Evolutionary conservation across 2,888 invertebrate genomes (phyloP).

Genomic region (Drosophila imparisetae): DNA sequence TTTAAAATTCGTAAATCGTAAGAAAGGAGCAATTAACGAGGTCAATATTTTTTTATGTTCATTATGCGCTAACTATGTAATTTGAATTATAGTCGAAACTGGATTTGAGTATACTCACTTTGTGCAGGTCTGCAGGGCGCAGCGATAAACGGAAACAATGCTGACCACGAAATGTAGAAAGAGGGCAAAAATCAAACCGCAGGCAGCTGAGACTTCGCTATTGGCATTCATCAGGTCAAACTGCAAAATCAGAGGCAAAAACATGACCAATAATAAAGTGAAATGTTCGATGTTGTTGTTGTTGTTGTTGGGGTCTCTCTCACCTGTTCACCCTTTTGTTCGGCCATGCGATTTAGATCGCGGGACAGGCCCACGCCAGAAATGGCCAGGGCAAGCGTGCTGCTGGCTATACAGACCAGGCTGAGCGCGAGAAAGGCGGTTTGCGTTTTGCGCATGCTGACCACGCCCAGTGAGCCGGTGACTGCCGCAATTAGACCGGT

Average conservation of each 20-base stretch:
- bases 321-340: slow-evolving; percentile 69
- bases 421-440: slow-evolving; percentile 84
- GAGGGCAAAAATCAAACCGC: slow-evolving; percentile 82
- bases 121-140: slow-evolving; percentile 83
- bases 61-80: background rate
- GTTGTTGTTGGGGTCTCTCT: slow-evolving; percentile 11
- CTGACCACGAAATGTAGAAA: slow-evolving; percentile 83
- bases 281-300: slow-evolving; percentile 16
- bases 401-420: slow-evolving; percentile 84
- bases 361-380: slow-evolving; percentile 84
- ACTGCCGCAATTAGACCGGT: slow-evolving; percentile 83
- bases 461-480: slow-evolving; percentile 84
- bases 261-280: slow-evolving; percentile 11
- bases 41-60: background rate
- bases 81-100: background rate
- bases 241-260: slow-evolving; percentile 58
- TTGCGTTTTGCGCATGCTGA: slow-evolving; percentile 83
- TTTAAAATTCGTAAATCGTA: background rate
- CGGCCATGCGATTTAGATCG: slow-evolving; percentile 82
- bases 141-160: slow-evolving; percentile 84
- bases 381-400: slow-evolving; percentile 84
- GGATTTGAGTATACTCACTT: slow-evolving; percentile 76
- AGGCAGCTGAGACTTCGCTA: slow-evolving; percentile 83
- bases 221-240: slow-evolving; percentile 78
- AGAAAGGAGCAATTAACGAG: background rate